These are phyloP conservation scores for Pollicipes pollicipes DNA, from an alignment of 1,140 invertebrate genomes.

Conservation along the genomic window DNA sequence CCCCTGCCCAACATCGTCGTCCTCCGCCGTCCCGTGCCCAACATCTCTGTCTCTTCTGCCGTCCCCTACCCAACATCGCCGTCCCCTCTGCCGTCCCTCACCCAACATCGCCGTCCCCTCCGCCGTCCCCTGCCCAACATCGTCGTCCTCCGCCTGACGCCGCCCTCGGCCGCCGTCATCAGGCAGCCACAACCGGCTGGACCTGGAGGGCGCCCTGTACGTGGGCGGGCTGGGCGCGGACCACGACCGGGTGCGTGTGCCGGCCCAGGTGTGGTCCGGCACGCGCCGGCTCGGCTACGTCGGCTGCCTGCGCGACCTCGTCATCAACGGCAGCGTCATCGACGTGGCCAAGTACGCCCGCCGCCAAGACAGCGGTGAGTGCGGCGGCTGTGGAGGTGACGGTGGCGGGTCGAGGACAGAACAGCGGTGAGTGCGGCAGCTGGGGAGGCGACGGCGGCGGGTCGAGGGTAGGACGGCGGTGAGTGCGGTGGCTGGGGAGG, in stretches of 20 bases:
- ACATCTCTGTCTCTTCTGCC: too few relatives aligned
- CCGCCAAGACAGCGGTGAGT: slow-evolving; percentile 69
- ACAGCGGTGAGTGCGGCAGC: neutral
- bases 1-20: too few relatives aligned
- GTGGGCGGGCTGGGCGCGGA: slow-evolving; percentile 59
- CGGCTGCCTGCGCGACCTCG: slow-evolving; percentile 82
- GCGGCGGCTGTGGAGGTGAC: too few relatives aligned
- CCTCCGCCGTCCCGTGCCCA: too few relatives aligned
- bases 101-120: too few relatives aligned
- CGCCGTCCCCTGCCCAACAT: too few relatives aligned
- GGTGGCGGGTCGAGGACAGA: neutral
- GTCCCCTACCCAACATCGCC: too few relatives aligned
- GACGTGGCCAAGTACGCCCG: slow-evolving; percentile 76
- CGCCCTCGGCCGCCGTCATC: slow-evolving; percentile 8
- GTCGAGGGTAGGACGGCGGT: neutral
- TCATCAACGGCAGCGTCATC: slow-evolving; percentile 76
- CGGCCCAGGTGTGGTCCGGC: slow-evolving; percentile 77
- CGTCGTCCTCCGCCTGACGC: neutral
- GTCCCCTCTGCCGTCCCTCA: too few relatives aligned
- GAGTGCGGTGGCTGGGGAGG: too few relatives aligned
- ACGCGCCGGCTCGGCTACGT: slow-evolving; percentile 77
- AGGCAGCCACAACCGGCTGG: slow-evolving; percentile 69
- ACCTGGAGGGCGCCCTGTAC: slow-evolving; percentile 72
- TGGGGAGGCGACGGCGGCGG: neutral
- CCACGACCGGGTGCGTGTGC: slow-evolving; percentile 38